These are phyloP conservation scores for Hemicordylus capensis DNA, from an alignment of 2,113 vertebrate genomes.

Conservation along the genomic window DNA sequence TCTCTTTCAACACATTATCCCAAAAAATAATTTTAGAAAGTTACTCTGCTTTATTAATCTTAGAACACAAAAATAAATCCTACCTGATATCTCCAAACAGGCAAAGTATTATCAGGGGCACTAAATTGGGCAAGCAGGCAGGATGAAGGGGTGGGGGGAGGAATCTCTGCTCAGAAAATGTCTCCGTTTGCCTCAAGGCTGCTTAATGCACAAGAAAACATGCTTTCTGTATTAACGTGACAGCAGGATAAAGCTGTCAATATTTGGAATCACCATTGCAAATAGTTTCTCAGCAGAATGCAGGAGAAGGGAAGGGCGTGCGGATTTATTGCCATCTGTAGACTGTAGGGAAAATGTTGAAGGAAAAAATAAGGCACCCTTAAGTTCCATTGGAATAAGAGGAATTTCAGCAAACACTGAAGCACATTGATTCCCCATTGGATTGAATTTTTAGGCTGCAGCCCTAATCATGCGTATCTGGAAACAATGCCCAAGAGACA, in stretches of 20 bases:
- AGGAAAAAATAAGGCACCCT: neutral
- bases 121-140: neutral
- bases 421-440: no score
- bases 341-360: neutral
- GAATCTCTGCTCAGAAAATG: constrained; percentile 6
- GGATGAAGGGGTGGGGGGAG: neutral
- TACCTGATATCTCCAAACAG: neutral
- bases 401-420: neutral
- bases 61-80: neutral
- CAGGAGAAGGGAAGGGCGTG: neutral
- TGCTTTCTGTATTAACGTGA: neutral
- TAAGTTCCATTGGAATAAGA: neutral
- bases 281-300: neutral
- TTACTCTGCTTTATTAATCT: constrained; percentile 1
- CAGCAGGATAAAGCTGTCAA: constrained; percentile 8
- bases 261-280: constrained; percentile 15
- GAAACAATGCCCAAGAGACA: neutral
- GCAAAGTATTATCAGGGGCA: neutral
- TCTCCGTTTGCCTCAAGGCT: constrained; percentile 17
- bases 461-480: neutral
- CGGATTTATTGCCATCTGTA: constrained; percentile 16
- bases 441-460: neutral
- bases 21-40: neutral
- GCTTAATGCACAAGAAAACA: constrained; percentile 29
- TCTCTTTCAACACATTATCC: neutral